phyloP scores from a whole-genome alignment of 2,888 invertebrate genomes.

The Eupsilia transversa region DNA sequence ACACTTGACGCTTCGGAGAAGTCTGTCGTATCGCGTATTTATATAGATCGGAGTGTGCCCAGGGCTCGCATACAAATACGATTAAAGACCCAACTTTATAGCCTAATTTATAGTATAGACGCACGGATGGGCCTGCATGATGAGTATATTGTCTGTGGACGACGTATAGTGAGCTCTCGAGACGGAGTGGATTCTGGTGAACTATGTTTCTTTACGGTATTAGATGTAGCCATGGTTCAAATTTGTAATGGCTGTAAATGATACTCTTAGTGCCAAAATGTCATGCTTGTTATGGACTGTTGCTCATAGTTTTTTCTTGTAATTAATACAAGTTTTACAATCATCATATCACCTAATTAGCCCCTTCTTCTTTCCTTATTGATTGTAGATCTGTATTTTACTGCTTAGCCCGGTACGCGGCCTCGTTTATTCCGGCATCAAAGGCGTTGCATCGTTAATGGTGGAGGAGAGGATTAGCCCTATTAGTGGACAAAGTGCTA shows the following conservation, averaged over 20 bases:
- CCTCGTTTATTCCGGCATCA: background rate
- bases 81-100: constrained; percentile 46
- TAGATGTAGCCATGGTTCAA: background rate
- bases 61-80: constrained; percentile 59
- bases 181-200: background rate
- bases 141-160: constrained; percentile 18
- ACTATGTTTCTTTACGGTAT: constrained; percentile 9
- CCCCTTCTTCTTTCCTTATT: background rate
- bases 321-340: background rate
- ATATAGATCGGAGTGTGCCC: constrained; percentile 57
- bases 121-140: background rate
- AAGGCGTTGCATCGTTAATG: background rate
- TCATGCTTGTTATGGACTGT: background rate
- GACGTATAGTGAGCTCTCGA: background rate
- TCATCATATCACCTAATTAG: background rate
- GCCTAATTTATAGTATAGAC: constrained; percentile 21
- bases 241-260: constrained; percentile 2
- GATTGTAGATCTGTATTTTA: background rate
- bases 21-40: constrained; percentile 73
- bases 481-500: background rate
- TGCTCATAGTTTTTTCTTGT: background rate
- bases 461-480: background rate
- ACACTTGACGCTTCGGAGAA: constrained; percentile 71
- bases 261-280: background rate
- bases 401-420: background rate